These are phyloP conservation scores for Aphidius gifuensis DNA, from an alignment of 1,140 invertebrate genomes.

Conservation along the genomic window DNA sequence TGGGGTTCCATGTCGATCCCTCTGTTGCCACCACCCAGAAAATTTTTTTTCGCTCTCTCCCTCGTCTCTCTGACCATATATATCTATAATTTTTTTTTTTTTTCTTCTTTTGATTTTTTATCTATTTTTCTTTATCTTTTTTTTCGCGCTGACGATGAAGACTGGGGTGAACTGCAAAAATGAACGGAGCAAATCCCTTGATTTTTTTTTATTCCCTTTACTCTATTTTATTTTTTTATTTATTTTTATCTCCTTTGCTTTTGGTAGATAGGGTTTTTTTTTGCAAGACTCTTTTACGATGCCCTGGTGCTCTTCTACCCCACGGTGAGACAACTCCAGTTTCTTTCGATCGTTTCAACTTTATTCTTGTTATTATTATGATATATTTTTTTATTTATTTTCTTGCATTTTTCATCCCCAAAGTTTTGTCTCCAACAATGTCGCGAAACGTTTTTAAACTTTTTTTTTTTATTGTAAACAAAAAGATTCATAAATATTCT, in stretches of 20 bases:
- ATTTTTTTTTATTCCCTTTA: slow-evolving; percentile 9
- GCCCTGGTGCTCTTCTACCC: too few relatives aligned
- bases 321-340: too few relatives aligned
- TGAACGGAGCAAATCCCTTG: slow-evolving; percentile 8
- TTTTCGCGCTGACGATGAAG: not conserved
- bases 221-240: not conserved
- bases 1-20: not conserved
- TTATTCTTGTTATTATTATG: too few relatives aligned
- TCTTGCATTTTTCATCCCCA: too few relatives aligned
- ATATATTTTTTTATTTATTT: too few relatives aligned
- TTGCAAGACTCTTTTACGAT: not conserved
- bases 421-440: too few relatives aligned
- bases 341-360: too few relatives aligned
- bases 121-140: not conserved
- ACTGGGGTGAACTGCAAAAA: slow-evolving; percentile 13
- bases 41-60: not conserved
- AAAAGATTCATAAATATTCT: too few relatives aligned
- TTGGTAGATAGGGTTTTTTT: too few relatives aligned
- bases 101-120: slow-evolving; percentile 11
- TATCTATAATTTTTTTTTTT: slow-evolving; percentile 1
- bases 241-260: too few relatives aligned
- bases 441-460: too few relatives aligned
- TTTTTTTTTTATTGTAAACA: too few relatives aligned
- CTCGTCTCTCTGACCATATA: not conserved
- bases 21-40: slow-evolving; percentile 6